Percentiles rank a stretch among this genome's conserved stretches.
Conservation (phyloP, 2,888 invertebrate species). For the Leptopilina syphax region DNA sequence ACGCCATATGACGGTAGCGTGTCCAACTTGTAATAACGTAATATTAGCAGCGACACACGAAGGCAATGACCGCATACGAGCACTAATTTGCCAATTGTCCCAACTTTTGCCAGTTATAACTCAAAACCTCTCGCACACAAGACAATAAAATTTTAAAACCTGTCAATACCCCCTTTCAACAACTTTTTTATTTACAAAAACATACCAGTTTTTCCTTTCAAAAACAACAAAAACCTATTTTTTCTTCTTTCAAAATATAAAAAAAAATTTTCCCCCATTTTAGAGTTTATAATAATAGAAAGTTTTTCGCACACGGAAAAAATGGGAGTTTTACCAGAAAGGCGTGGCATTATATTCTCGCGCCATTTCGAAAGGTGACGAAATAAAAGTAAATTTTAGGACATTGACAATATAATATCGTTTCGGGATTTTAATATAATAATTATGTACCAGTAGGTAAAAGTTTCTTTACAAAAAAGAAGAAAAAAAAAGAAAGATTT, state of each 20-base stretch:
- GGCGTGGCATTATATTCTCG: not conserved
- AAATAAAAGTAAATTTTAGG: not conserved
- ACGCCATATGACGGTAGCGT: slow-evolving; percentile 11
- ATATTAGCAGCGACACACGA: slow-evolving; percentile 24
- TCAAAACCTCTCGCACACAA: not conserved
- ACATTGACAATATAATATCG: not conserved
- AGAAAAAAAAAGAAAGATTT: not conserved
- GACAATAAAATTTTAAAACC: not conserved
- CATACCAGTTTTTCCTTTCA: too few relatives aligned
- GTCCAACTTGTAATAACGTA: slow-evolving; percentile 34
- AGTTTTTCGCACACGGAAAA: not conserved
- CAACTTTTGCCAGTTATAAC: slow-evolving; percentile 6
- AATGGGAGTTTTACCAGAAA: not conserved
- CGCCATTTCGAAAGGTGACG: not conserved
- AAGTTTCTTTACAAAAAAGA: not conserved
- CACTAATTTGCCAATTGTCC: slow-evolving; percentile 31
- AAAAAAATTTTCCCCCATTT: too few relatives aligned
- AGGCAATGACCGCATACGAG: slow-evolving; percentile 32
- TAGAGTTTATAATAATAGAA: too few relatives aligned
- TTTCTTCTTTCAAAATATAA: too few relatives aligned
- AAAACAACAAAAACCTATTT: too few relatives aligned
- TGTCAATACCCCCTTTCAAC: not conserved
- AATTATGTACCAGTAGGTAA: not conserved
- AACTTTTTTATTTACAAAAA: not conserved
- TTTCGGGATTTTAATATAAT: slow-evolving; percentile 6